Base-by-base conservation (phyloP, 2,888 invertebrate genomes). In the Melanophora roralis region DNA sequence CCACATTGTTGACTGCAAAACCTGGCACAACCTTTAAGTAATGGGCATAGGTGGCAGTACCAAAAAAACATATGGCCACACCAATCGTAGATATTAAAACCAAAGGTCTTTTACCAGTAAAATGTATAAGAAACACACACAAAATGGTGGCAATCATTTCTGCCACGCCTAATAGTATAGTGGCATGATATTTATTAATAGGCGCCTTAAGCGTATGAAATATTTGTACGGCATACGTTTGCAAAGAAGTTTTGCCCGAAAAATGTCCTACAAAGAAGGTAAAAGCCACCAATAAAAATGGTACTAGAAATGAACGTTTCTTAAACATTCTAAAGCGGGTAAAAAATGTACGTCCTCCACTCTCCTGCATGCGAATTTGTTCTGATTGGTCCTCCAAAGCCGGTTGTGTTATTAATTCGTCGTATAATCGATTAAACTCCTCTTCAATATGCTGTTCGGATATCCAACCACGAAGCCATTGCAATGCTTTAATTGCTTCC, bases 381-480 rank as follows among this genome's bases (percentile, higher is more conserved):
- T 88, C 87, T 2, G 82, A 74, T 1, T 85, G 84, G 49, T 85
- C 84, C 27, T 86, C 85, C 43, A 88, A 77, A 8, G 86, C 85
- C 16, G 87, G 88, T 32, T 89, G 85, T 0, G 86, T 86, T 53
- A 88, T 85, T 6, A 90, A 78, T 36, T 87, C 86, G 47, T 89
- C 87, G 76, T 90, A 88, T 0, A 90, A 83, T 60, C 84, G 83
- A 84, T 89, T 88, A 73, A 89, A 89, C 83, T 90, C 90, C 9
- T 82, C 84, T 85, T 93, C 92, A 0, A 95, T 92, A 21, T 91
- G 91, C 4, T 91, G 88, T 16, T 93, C 89, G 0, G 91, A 90
- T 0, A 93, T 93, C 95, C 95, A 96, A 1, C 96, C 96, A 36
- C 96, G 91, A 0, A 96, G 89, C 95, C 95, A 96, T 83, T 94